Evolutionary conservation across 23 tunicate genomes (phyloP).

Genomic region (Corella eumyota): DNA sequence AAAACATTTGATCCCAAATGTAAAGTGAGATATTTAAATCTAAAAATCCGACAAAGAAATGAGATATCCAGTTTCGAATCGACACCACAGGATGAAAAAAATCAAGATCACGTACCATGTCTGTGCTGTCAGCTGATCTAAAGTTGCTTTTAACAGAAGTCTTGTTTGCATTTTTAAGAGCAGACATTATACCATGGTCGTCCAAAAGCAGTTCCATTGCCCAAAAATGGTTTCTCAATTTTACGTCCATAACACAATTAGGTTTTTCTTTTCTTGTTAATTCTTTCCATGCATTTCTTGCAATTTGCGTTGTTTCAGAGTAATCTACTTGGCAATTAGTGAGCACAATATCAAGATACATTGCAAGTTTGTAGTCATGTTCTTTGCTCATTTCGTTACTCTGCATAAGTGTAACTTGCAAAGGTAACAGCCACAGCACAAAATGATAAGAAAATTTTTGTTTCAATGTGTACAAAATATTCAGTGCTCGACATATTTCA

Average conservation of each 20-base stretch:
- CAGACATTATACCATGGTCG: background rate
- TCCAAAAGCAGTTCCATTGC: constrained; percentile 9
- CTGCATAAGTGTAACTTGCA: constrained; percentile 22
- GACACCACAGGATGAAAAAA: constrained; percentile 30
- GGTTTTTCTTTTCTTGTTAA: too few species aligned
- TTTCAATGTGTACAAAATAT: constrained; percentile 43
- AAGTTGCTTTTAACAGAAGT: background rate
- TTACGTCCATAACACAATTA: background rate
- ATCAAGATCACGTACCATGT: background rate
- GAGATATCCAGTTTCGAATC: constrained; percentile 51
- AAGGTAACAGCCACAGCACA: constrained; percentile 46
- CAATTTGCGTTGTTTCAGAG: constrained; percentile 10
- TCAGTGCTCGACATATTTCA: constrained; percentile 16
- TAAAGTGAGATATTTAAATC: constrained; percentile 25
- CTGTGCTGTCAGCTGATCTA: too few species aligned
- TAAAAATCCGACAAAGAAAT: constrained; percentile 43
- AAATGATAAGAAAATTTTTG: constrained; percentile 35
- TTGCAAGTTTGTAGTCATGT: constrained; percentile 45
- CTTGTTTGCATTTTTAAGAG: background rate
- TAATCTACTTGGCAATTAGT: constrained; percentile 9
- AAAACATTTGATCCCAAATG: constrained; percentile 72
- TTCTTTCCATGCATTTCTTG: constrained; percentile 20
- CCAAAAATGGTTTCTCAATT: constrained; percentile 20
- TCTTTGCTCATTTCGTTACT: constrained; percentile 14
- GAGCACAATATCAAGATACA: constrained; percentile 41